Evolutionary conservation across 2,113 vertebrate species (phyloP), one percentile per base, ranked within the genome.

Genomic region (Proterorhinus semilunaris): DNA sequence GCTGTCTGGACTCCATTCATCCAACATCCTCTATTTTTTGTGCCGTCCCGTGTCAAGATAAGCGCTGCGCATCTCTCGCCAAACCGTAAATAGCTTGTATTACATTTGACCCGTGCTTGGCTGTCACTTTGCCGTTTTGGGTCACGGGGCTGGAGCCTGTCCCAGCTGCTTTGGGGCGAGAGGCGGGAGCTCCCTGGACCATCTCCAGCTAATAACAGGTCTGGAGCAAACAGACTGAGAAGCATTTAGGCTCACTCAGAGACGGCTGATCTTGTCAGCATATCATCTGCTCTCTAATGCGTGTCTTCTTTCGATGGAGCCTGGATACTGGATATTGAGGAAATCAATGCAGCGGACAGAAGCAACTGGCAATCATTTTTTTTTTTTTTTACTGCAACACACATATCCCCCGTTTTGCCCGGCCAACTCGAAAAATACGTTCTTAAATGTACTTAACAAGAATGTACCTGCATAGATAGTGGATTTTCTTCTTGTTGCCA

Each of bases 141-240:
- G 58, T 61, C 36, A 44, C 12, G 58, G 42, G 58, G 43, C 58
- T n/a, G 42, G 58, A n/a, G 55, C 11, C 55, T 42, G 55, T 58
- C 55, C 55, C 55, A 58, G 55, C 55, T 36, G 55, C 55, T 58
- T 58, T 42, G 27, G 55, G 55, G 55, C 5, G 10, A 17, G 10
- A 36, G 54, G 54, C 54, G 21, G 17, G 17, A 7, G 12, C 21
- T 58, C 55, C 55, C 55, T 58, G 55, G 55, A 58, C 55, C 42
- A 58, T 58, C 27, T 36, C 55, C 55, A 58, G 55, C 7, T 58
- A 58, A 58, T 58, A 42, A 42, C 55, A 42, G 55, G 55, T 58
- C 55, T 10, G 6, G 55, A 58, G 27, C 55, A 58, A 58, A 10
- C 55, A 58, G 55, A 58, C 21, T 27, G 55, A 58, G 43, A 58